These are phyloP conservation scores for Dipus sagitta DNA, from an alignment of 2,797 vertebrate genomes.

Conservation along the genomic window DNA sequence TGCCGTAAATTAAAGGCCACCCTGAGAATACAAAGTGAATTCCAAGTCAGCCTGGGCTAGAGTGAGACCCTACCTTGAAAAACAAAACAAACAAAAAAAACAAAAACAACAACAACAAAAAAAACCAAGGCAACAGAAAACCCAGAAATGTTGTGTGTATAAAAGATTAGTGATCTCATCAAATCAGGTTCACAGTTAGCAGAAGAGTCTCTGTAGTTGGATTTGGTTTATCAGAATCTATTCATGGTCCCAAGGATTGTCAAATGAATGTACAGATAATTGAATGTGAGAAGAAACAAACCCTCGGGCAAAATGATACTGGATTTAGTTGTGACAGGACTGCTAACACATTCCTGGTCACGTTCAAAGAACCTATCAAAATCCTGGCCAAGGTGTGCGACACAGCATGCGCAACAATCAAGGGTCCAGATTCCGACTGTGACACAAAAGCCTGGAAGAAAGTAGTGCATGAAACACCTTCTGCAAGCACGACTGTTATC, in stretches of 20 bases:
- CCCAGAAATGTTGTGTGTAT: background rate
- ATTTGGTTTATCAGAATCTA: no score
- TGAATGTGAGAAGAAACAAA: constrained; percentile 91
- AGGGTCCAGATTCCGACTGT: constrained; percentile 98
- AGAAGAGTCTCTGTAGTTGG: no score
- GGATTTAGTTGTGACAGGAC: constrained; percentile 98
- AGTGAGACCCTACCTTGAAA: no score
- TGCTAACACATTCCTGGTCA: constrained; percentile 97
- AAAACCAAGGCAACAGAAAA: no score
- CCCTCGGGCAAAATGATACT: constrained; percentile 90
- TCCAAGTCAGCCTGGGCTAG: no score
- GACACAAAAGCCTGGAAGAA: constrained; percentile 98
- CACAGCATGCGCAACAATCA: constrained; percentile 96
- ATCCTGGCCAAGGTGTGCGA: constrained; percentile 97
- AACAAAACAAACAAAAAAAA: no score
- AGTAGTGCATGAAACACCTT: constrained; percentile 94
- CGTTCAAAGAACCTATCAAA: constrained; percentile 99
- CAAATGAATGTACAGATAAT: constrained; percentile 86
- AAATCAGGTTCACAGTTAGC: no score
- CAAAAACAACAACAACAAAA: no score
- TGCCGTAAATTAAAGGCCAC: no score
- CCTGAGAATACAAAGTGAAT: no score
- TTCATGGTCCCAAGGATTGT: no score
- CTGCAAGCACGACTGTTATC: constrained; percentile 97
- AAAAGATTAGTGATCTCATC: background rate